A percentile compares a stretch with the other conserved stretches of the same genome.
phyloP scores from a whole-genome alignment of 1,140 invertebrate genomes.

The Euglossa dilemma region DNA sequence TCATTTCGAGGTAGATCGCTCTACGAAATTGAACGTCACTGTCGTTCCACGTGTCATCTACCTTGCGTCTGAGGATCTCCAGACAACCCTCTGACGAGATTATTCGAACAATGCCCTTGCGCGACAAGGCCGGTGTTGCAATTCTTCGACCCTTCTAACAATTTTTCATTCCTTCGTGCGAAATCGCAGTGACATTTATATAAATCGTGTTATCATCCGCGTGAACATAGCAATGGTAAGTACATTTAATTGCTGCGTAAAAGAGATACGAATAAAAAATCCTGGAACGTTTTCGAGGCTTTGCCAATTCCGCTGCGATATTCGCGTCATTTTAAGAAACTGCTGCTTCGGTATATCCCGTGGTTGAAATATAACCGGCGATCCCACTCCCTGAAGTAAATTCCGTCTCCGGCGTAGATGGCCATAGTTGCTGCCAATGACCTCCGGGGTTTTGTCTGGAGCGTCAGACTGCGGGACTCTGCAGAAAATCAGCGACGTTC shows the following conservation, averaged over 20 bases:
- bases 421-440: background rate
- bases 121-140: too few species aligned
- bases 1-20: constrained; percentile 55
- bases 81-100: too few species aligned
- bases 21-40: constrained; percentile 51
- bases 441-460: background rate
- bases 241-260: too few species aligned
- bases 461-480: constrained; percentile 16
- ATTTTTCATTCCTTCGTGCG: background rate
- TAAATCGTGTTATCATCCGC: too few species aligned
- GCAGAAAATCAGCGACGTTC: constrained; percentile 20
- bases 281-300: too few species aligned
- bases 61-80: constrained; percentile 6
- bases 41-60: constrained; percentile 41
- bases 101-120: background rate
- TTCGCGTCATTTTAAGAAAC: background rate
- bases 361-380: background rate
- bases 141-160: background rate
- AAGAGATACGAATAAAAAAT: too few species aligned
- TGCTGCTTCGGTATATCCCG: background rate
- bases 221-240: too few species aligned
- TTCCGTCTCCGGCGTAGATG: too few species aligned
- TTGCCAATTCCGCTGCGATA: background rate
- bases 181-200: background rate
- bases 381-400: background rate